Evolutionary conservation across 2,797 vertebrate species (phyloP).

Genomic region (Cossypha heuglini): DNA sequence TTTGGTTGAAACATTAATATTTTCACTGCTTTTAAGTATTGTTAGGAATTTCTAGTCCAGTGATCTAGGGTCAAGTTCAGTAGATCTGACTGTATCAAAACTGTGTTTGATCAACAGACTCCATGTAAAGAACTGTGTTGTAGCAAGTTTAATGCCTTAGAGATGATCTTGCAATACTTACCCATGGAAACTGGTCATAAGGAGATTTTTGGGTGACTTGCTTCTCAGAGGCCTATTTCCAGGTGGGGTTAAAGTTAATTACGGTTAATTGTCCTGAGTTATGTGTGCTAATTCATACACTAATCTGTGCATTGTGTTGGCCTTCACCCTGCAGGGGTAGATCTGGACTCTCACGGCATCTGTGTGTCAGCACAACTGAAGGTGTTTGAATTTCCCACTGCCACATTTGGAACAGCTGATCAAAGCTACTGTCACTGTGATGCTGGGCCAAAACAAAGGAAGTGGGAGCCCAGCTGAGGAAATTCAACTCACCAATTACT

Average conservation of each 20-base stretch:
- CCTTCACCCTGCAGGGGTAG: background rate
- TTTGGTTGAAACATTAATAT: background rate
- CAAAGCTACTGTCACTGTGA: background rate
- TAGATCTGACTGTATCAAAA: background rate
- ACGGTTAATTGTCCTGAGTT: background rate
- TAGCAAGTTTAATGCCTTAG: background rate
- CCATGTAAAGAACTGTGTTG: background rate
- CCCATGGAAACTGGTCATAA: background rate
- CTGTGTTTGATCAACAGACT: background rate
- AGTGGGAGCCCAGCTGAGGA: background rate
- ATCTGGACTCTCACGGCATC: background rate
- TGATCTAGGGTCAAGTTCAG: background rate
- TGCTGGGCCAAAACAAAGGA: background rate
- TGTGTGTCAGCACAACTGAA: background rate
- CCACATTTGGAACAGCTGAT: rapidly evolving
- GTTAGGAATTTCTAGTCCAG: background rate
- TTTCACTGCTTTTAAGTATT: background rate
- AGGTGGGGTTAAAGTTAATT: background rate
- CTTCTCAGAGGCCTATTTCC: background rate
- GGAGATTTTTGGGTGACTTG: background rate
- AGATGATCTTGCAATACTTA: background rate
- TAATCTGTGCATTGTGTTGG: background rate
- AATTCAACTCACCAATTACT: background rate
- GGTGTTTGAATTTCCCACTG: background rate
- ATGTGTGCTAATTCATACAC: rapidly evolving